Conservation (phyloP, 30 jellyfish, hydroid and myxozoan species). For the Hydra vulgaris region DNA sequence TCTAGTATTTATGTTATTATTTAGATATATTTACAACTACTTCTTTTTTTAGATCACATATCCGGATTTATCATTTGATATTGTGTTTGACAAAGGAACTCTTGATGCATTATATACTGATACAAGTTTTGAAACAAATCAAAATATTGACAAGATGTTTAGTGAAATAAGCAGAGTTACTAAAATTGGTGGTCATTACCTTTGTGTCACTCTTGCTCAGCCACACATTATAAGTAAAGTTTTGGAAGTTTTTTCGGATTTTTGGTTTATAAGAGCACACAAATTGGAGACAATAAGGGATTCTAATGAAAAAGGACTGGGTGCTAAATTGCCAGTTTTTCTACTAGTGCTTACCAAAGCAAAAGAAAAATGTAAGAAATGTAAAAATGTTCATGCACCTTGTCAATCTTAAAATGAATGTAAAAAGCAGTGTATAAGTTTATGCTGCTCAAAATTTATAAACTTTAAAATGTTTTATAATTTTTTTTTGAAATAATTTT, state of each 20-base stretch:
- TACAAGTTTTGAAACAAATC: not conserved
- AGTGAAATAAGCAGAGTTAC: constrained; percentile 27
- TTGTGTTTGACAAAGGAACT: constrained; percentile 39
- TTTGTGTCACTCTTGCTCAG: constrained; percentile 44
- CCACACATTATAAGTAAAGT: constrained; percentile 19
- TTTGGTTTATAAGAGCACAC: constrained; percentile 22
- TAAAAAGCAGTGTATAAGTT: too few relatives aligned
- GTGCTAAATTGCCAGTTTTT: constrained; percentile 33
- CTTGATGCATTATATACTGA: constrained; percentile 37
- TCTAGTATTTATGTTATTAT: too few relatives aligned
- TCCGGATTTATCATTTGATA: constrained; percentile 9
- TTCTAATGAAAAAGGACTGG: constrained; percentile 19
- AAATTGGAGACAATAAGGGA: not conserved
- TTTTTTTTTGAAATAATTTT: too few relatives aligned
- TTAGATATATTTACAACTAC: too few relatives aligned
- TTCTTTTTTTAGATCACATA: constrained; percentile 11
- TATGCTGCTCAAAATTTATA: not conserved
- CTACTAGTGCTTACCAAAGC: constrained; percentile 30
- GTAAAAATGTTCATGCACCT: not conserved
- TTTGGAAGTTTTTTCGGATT: constrained; percentile 26
- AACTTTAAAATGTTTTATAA: too few relatives aligned
- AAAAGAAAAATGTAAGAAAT: constrained; percentile 18
- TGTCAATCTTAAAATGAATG: too few relatives aligned
- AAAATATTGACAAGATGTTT: constrained; percentile 19
- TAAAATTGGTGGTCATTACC: constrained; percentile 55